A percentile compares a stretch with the other conserved stretches of the same genome.
Conservation (phyloP, 2,113 vertebrate species). For the Rhinoderma darwinii region DNA sequence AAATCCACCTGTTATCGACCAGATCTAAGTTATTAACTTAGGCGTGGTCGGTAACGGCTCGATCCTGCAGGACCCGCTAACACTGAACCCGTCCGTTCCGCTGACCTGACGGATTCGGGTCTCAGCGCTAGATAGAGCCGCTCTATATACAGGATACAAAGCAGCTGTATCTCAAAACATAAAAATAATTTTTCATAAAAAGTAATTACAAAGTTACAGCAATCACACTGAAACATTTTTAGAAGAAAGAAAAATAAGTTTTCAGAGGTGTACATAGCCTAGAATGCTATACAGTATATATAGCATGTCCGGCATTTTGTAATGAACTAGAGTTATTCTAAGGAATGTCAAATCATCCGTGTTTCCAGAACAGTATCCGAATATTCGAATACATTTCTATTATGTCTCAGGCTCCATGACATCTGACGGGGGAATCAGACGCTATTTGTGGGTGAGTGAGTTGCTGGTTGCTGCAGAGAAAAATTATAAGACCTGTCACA, state of each 20-base stretch:
- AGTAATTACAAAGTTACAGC: too few relatives aligned
- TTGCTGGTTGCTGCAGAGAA: background rate
- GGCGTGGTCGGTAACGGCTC: too few relatives aligned
- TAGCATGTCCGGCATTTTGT: background rate
- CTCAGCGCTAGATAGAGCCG: too few relatives aligned
- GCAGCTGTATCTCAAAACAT: too few relatives aligned
- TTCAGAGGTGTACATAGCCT: too few relatives aligned
- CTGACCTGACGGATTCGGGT: too few relatives aligned
- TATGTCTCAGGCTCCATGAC: slow-evolving; percentile 50
- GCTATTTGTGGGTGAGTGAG: slow-evolving; percentile 56
- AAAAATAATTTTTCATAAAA: too few relatives aligned
- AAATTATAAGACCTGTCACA: slow-evolving; percentile 48
- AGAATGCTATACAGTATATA: background rate
- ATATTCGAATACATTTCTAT: background rate
- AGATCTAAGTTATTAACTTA: too few relatives aligned
- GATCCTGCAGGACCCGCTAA: background rate
- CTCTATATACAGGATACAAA: too few relatives aligned
- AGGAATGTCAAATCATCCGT: background rate
- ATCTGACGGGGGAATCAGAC: slow-evolving; percentile 43
- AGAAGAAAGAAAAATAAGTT: too few relatives aligned
- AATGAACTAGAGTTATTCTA: slow-evolving; percentile 33
- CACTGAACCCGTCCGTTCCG: background rate
- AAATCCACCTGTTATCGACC: too few relatives aligned
- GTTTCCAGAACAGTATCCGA: background rate
- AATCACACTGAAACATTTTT: too few relatives aligned